A percentile compares a stretch with the other conserved stretches of the same genome.
Evolutionary conservation across 2,888 invertebrate species (phyloP).

Genomic region (Teinopalpus imperialis): DNA sequence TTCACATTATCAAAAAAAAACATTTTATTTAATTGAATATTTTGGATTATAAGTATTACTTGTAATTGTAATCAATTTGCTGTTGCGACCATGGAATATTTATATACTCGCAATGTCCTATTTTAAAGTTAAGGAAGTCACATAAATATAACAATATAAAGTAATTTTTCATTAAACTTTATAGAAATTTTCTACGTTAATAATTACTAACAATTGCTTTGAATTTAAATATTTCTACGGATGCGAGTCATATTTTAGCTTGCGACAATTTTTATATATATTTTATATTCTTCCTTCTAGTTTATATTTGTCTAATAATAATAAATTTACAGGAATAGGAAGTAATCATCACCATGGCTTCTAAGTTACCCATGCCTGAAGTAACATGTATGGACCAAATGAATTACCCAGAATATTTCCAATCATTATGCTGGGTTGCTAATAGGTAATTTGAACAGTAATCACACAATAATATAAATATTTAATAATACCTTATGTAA

Average conservation of each 20-base stretch:
- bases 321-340: slow-evolving; percentile 39
- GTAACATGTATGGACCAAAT: slow-evolving; percentile 72
- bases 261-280: no score
- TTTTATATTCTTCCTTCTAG: not conserved
- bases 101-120: no score
- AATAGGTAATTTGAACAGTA: slow-evolving; percentile 58
- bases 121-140: no score
- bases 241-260: not conserved
- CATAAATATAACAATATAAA: no score
- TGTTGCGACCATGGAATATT: not conserved
- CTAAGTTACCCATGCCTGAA: slow-evolving; percentile 58
- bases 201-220: no score
- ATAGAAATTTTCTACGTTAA: no score
- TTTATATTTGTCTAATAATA: slow-evolving; percentile 24
- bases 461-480: no score
- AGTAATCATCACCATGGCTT: slow-evolving; percentile 42
- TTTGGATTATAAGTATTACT: no score
- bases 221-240: not conserved
- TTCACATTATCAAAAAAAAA: no score
- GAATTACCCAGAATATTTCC: slow-evolving; percentile 65
- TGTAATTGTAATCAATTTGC: not conserved
- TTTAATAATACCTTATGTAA: no score
- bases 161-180: no score
- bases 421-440: slow-evolving; percentile 67
- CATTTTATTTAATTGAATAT: no score